Percentiles rank a stretch among this genome's conserved stretches.
Evolutionary conservation across 2,797 vertebrate genomes (phyloP).

Genomic region (Anolis apletophallus): DNA sequence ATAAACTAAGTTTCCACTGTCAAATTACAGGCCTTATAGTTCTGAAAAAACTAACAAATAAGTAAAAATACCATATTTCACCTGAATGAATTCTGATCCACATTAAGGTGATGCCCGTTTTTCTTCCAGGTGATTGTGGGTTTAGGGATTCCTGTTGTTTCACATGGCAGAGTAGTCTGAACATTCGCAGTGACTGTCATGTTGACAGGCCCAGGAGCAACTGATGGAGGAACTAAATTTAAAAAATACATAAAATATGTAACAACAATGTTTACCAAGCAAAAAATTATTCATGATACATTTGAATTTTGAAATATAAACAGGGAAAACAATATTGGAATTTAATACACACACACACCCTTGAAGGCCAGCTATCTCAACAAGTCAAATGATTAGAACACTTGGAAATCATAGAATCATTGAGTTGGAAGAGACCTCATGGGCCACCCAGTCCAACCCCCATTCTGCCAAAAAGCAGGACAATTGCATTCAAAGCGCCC

Average conservation of each 20-base stretch:
- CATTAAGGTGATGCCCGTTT: constrained; percentile 84
- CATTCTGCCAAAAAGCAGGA: no score
- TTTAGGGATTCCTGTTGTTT: constrained; percentile 92
- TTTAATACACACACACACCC: neutral
- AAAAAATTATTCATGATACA: neutral
- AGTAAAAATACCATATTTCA: constrained; percentile 62
- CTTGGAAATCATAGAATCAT: neutral
- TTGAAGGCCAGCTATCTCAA: neutral
- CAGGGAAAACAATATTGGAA: neutral
- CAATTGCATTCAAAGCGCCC: no score
- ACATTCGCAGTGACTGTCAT: constrained; percentile 91
- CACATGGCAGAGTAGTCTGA: constrained; percentile 92
- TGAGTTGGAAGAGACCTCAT: no score
- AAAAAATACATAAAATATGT: constrained; percentile 18
- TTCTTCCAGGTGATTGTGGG: constrained; percentile 90
- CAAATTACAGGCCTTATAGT: neutral
- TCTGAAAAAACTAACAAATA: neutral
- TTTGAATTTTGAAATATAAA: neutral
- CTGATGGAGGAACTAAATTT: constrained; percentile 86
- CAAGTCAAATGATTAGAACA: neutral
- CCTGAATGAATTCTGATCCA: constrained; percentile 96
- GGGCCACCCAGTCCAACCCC: no score
- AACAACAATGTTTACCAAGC: neutral
- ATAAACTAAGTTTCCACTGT: neutral
- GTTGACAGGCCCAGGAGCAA: constrained; percentile 83